A percentile compares a stretch with the other conserved stretches of the same genome.
Conservation (phyloP, 2,797 vertebrate species). For the Decapterus maruadsi region DNA sequence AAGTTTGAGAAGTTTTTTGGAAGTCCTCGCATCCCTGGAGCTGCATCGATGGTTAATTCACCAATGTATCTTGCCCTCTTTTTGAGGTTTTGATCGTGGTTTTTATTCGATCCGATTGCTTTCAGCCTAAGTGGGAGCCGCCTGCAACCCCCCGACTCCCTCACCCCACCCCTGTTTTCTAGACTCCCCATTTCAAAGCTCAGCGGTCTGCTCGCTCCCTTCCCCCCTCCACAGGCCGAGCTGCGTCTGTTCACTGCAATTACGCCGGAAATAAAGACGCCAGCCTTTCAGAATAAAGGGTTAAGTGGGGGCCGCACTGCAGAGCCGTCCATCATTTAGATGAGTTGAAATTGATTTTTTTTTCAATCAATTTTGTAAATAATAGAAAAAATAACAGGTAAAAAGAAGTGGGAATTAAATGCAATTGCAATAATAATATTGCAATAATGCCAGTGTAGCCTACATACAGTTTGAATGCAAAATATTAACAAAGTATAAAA, state of each 20-base stretch:
- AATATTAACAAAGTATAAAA: no score
- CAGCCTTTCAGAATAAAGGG: neutral
- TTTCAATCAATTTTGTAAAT: no score
- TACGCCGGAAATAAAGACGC: conserved; percentile 36
- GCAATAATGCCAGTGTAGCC: no score
- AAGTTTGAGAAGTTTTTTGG: neutral
- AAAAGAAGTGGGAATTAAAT: no score
- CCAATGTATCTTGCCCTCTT: rapidly evolving
- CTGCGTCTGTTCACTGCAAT: neutral
- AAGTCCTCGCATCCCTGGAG: neutral
- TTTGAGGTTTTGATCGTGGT: neutral
- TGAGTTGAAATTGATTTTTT: no score
- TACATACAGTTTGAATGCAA: no score
- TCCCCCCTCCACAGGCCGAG: conserved; percentile 29
- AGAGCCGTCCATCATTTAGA: neutral
- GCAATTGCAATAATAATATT: no score
- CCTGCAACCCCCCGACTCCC: neutral
- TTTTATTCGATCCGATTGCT: neutral
- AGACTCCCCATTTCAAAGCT: conserved; percentile 43
- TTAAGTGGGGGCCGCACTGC: neutral
- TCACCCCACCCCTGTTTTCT: conserved; percentile 6
- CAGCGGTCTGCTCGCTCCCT: conserved; percentile 26
- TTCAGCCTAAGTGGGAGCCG: rapidly evolving
- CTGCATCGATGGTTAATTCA: neutral
- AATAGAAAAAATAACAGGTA: no score